Percentiles rank a stretch among this genome's conserved stretches.
Conservation (phyloP, 2,797 vertebrate species). For the Pseudopleuronectes americanus region DNA sequence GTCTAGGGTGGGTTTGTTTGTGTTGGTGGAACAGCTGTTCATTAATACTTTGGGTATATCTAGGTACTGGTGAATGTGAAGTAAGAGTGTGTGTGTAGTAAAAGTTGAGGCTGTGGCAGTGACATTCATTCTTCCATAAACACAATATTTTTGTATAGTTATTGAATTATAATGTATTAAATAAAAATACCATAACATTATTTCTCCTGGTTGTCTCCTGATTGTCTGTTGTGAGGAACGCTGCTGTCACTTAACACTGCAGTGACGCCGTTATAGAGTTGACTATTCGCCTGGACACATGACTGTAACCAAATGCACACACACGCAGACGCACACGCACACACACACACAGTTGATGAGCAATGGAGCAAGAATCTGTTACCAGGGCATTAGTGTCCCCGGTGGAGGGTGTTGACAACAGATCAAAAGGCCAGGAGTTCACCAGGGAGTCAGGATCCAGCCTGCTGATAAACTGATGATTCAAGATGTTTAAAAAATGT, state of each 20-base stretch:
- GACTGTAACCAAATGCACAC: no score
- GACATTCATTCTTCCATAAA: no score
- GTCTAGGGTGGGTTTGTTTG: no score
- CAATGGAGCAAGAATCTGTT: slow-evolving; percentile 37
- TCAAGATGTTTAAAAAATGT: slow-evolving; percentile 24
- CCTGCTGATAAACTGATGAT: slow-evolving; percentile 38
- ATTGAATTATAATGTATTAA: background rate
- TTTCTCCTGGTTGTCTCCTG: background rate
- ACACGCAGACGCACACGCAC: background rate
- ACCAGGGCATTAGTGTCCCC: slow-evolving; percentile 33
- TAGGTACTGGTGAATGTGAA: slow-evolving; percentile 4
- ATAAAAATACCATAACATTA: background rate
- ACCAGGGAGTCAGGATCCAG: slow-evolving; percentile 38
- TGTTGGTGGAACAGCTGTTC: background rate
- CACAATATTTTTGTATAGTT: no score
- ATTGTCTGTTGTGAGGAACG: background rate
- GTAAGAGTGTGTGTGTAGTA: background rate
- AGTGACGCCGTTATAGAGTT: slow-evolving; percentile 42
- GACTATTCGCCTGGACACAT: slow-evolving; percentile 8
- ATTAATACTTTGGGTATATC: background rate
- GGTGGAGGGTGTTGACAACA: slow-evolving; percentile 58
- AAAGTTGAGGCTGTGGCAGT: no score
- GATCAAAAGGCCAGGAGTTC: slow-evolving; percentile 68
- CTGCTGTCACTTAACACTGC: slow-evolving; percentile 41
- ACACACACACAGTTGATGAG: slow-evolving; percentile 18